These are phyloP conservation scores for Antedon mediterranea DNA, from an alignment of 53 echinoderm and acorn worm species.

Conservation along the genomic window DNA sequence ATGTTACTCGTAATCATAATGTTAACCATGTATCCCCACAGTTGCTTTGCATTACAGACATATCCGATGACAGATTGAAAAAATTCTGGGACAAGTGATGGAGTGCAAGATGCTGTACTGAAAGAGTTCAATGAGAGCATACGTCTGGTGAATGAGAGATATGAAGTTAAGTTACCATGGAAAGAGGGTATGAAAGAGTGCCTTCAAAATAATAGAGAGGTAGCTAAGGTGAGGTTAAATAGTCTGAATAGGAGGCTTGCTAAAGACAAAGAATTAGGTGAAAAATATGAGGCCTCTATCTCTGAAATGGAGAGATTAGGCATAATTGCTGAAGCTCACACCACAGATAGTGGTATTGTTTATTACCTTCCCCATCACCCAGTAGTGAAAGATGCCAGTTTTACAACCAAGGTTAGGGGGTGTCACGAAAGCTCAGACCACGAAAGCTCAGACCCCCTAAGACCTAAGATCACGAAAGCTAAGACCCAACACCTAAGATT, in stretches of 20 bases:
- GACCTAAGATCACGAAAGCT: too few relatives aligned
- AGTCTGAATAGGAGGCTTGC: conserved; percentile 7
- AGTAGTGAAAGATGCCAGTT: conserved; percentile 10
- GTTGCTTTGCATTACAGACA: conserved; percentile 10
- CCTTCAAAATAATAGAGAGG: background rate
- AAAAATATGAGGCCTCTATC: conserved; percentile 5
- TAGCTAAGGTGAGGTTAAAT: background rate
- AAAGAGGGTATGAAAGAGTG: conserved; percentile 15
- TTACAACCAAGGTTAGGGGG: conserved; percentile 8
- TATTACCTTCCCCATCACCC: conserved; percentile 5
- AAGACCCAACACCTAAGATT: too few relatives aligned
- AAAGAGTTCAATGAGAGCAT: conserved; percentile 13
- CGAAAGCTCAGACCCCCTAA: too few relatives aligned
- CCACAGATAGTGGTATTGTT: background rate
- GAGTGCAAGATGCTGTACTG: conserved; percentile 9
- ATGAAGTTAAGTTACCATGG: conserved; percentile 14
- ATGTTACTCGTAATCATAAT: too few relatives aligned
- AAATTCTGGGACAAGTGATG: conserved; percentile 8
- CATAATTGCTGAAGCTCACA: background rate
- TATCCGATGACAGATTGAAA: background rate
- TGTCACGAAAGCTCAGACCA: too few relatives aligned
- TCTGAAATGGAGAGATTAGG: conserved; percentile 4
- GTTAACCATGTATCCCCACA: background rate
- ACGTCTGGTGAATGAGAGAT: conserved; percentile 5
- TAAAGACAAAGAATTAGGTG: conserved; percentile 6